A percentile compares a stretch with the other conserved stretches of the same genome.
These are phyloP conservation scores for Botia kubotai DNA, from an alignment of 2,797 vertebrate genomes.

Conservation along the genomic window DNA sequence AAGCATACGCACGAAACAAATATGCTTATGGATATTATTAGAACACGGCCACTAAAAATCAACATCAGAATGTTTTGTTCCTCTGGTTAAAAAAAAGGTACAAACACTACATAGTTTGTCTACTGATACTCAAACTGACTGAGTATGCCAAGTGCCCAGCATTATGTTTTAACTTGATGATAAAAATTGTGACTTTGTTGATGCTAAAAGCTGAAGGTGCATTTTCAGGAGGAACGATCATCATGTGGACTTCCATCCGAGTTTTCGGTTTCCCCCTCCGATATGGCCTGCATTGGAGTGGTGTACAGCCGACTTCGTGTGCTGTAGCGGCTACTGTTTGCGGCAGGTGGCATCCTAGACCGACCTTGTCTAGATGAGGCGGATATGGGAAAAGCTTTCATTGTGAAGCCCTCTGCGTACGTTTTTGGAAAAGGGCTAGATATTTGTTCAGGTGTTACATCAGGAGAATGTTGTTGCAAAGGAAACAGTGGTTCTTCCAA, in stretches of 20 bases:
- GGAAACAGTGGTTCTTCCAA: constrained; percentile 74
- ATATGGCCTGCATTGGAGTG: constrained; percentile 97
- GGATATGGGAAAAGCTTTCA: constrained; percentile 81
- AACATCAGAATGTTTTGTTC: constrained; percentile 16
- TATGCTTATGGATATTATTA: constrained; percentile 28
- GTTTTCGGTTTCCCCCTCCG: constrained; percentile 94
- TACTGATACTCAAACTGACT: constrained; percentile 16
- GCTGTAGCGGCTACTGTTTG: constrained; percentile 95
- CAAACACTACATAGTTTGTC: constrained; percentile 26
- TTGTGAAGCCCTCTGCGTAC: constrained; percentile 87
- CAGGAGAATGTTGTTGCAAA: constrained; percentile 50
- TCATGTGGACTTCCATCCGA: constrained; percentile 95
- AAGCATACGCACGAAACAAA: constrained; percentile 43
- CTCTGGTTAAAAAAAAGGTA: constrained; percentile 46
- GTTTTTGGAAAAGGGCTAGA: constrained; percentile 80
- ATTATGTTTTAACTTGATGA: constrained; percentile 17
- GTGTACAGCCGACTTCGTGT: constrained; percentile 87
- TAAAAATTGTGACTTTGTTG: constrained; percentile 15
- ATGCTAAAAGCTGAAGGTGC: too few relatives aligned
- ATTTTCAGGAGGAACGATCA: constrained; percentile 84
- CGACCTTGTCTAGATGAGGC: constrained; percentile 86
- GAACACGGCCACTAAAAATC: constrained; percentile 40
- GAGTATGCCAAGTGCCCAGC: constrained; percentile 21
- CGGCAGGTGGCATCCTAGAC: constrained; percentile 87
- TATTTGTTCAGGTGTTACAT: constrained; percentile 63